These are phyloP conservation scores for Nerophis lumbriciformis DNA, from an alignment of 2,113 vertebrate species.

Conservation along the genomic window DNA sequence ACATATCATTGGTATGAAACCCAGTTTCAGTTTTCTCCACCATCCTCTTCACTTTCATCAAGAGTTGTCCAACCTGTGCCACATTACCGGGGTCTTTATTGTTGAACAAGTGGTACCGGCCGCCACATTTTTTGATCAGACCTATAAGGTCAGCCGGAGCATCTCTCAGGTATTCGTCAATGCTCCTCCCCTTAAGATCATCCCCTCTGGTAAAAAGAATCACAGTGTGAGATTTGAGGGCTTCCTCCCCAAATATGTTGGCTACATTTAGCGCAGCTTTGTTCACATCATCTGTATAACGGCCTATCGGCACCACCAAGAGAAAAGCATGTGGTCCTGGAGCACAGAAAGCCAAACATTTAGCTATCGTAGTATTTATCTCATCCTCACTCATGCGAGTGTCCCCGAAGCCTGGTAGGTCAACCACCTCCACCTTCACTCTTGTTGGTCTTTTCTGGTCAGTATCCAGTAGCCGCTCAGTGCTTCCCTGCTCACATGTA, in stretches of 20 bases:
- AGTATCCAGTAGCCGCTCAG: constrained; percentile 21
- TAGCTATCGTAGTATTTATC: constrained; percentile 59
- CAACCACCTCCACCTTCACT: constrained; percentile 64
- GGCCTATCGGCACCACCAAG: constrained; percentile 67
- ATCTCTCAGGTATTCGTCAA: constrained; percentile 57
- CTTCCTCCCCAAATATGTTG: constrained; percentile 62
- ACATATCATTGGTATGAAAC: constrained; percentile 65
- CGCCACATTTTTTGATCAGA: constrained; percentile 65
- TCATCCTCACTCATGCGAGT: constrained; percentile 52
- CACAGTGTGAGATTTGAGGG: constrained; percentile 61
- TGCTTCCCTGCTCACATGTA: constrained; percentile 49
- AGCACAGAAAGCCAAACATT: constrained; percentile 60
- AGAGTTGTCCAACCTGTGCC: constrained; percentile 56
- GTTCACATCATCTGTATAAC: constrained; percentile 63
- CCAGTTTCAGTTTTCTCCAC: constrained; percentile 33
- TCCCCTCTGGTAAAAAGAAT: constrained; percentile 71
- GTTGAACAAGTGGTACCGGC: constrained; percentile 70
- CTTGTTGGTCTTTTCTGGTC: constrained; percentile 14
- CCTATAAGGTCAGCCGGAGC: constrained; percentile 48
- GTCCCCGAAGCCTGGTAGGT: constrained; percentile 75
- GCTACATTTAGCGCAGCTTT: constrained; percentile 49
- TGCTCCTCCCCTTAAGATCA: constrained; percentile 51
- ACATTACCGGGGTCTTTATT: constrained; percentile 58
- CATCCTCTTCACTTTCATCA: constrained; percentile 65
- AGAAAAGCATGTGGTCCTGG: constrained; percentile 74